Evolutionary conservation across 2,113 vertebrate genomes (phyloP).

Genomic region (Apteryx mantelli): DNA sequence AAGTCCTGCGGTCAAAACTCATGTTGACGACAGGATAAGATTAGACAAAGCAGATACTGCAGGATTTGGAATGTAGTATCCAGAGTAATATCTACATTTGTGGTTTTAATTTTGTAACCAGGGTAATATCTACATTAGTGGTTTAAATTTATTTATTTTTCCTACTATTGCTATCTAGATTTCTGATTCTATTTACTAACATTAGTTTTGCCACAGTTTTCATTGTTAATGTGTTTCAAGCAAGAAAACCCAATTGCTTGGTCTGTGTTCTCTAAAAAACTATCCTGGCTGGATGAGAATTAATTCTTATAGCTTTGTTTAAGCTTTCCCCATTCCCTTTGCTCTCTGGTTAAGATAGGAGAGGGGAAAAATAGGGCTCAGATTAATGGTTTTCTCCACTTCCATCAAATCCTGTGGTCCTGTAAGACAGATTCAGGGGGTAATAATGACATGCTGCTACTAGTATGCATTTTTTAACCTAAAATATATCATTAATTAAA

Average conservation of each 20-base stretch:
- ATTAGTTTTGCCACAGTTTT: background rate
- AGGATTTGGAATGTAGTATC: background rate
- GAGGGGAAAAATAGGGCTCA: background rate
- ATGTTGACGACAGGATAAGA: background rate
- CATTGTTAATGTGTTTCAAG: background rate
- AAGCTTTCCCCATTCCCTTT: background rate
- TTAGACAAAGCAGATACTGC: background rate
- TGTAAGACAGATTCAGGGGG: background rate
- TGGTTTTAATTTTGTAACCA: background rate
- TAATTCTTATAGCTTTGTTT: constrained; percentile 36
- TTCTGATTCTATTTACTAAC: background rate
- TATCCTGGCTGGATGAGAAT: background rate
- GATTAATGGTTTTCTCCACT: background rate
- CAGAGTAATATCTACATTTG: background rate
- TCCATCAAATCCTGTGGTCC: background rate
- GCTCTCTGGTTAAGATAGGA: background rate
- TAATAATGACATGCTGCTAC: background rate
- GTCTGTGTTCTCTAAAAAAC: constrained; percentile 31
- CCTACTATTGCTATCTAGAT: background rate
- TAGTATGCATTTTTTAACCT: background rate
- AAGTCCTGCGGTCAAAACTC: background rate
- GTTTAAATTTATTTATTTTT: background rate
- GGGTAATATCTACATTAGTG: background rate
- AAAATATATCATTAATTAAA: constrained; percentile 4
- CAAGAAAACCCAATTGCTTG: background rate